Conservation (phyloP, 2,797 vertebrate species). For the Pangasius macronema region DNA sequence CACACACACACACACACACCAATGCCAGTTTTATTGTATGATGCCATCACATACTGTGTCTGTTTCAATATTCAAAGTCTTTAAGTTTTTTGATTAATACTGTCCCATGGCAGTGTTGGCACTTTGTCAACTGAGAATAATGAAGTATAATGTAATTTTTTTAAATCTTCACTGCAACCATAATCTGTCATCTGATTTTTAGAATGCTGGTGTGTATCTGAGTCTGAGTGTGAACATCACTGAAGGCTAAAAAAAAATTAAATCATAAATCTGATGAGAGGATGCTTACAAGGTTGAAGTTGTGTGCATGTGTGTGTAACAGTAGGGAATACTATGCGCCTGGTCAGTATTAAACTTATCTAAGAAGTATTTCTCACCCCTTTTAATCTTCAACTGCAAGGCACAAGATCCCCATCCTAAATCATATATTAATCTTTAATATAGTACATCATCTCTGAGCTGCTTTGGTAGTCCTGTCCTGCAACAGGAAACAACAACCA, state of each 20-base stretch:
- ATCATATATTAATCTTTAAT: not conserved
- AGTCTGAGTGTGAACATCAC: slow-evolving; percentile 18
- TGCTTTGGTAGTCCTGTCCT: not conserved
- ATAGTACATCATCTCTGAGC: not conserved
- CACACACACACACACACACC: not conserved
- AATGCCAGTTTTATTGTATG: not conserved
- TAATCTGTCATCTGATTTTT: not conserved
- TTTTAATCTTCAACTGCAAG: not conserved
- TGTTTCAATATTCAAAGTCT: not conserved
- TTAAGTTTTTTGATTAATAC: not conserved
- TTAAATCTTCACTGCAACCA: not conserved
- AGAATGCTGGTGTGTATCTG: not conserved
- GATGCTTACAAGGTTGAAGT: not conserved
- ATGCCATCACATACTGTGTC: not conserved
- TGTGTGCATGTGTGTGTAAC: slow-evolving; percentile 5
- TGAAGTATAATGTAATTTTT: not conserved
- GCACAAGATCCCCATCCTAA: not conserved
- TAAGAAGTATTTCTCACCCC: not conserved
- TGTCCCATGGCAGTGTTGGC: not conserved
- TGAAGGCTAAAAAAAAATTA: slow-evolving; percentile 42
- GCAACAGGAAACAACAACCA: not conserved
- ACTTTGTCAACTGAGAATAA: not conserved
- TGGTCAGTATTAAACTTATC: slow-evolving; percentile 1
- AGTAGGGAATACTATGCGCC: not conserved
- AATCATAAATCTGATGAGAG: slow-evolving; percentile 42